A percentile compares a stretch with the other conserved stretches of the same genome.
Evolutionary conservation across 2,888 invertebrate species (phyloP).

Genomic region (Junonia oenone): DNA sequence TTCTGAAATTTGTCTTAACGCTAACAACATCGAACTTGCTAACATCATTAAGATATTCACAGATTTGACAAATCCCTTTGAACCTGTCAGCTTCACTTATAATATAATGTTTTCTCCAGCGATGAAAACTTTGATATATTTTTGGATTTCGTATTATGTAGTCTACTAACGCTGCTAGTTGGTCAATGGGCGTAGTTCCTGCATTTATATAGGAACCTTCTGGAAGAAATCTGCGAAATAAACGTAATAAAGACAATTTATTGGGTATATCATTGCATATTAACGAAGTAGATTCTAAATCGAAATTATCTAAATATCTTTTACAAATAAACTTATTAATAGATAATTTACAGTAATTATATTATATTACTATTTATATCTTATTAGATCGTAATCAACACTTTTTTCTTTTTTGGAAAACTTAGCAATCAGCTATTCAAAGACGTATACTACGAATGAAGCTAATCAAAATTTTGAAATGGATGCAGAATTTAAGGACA

Average conservation of each 20-base stretch:
- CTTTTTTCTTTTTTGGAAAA: too few species aligned
- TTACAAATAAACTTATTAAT: too few species aligned
- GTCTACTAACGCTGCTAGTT: slow-evolving; percentile 41
- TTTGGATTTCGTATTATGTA: slow-evolving; percentile 41
- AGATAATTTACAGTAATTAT: too few species aligned
- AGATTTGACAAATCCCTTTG: slow-evolving; percentile 52
- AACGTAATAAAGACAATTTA: neutral
- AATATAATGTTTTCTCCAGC: slow-evolving; percentile 50
- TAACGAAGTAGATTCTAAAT: too few species aligned
- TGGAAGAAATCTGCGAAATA: slow-evolving; percentile 53
- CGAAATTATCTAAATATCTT: too few species aligned
- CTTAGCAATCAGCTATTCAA: too few species aligned
- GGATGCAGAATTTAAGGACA: neutral
- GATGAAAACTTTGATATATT: slow-evolving; percentile 44
- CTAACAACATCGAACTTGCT: slow-evolving; percentile 29
- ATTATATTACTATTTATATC: too few species aligned
- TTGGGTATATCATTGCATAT: too few species aligned
- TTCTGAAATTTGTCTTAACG: slow-evolving; percentile 43
- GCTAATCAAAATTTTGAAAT: too few species aligned
- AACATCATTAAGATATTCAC: slow-evolving; percentile 44
- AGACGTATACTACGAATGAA: too few species aligned
- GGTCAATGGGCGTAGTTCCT: slow-evolving; percentile 32
- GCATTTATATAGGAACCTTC: slow-evolving; percentile 54
- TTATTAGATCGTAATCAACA: too few species aligned
- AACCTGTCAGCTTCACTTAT: slow-evolving; percentile 37